Base-by-base conservation (phyloP, 2,797 vertebrate genomes). In the Ceyx erithaca region DNA sequence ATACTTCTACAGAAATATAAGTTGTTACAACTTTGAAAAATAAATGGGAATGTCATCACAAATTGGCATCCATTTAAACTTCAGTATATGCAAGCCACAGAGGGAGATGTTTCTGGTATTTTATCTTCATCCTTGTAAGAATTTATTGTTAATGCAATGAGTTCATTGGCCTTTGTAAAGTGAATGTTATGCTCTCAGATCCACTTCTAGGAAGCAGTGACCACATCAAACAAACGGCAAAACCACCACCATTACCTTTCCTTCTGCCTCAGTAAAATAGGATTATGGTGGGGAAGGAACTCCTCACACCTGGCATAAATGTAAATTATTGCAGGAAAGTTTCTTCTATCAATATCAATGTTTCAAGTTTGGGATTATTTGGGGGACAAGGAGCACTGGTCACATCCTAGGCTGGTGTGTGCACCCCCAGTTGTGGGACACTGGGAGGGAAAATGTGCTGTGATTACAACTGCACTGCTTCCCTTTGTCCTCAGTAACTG, bases 11-110 rank as follows among this genome's bases (percentile, higher is more conserved):
- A 7, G 54, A 84, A 77, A 20, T 77, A 73, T 70, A 82, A 77
- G 30, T 84, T 72, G 62, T 86, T 91, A 57, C 8, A 73, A 12
- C 23, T 30, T 45, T 82, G 52, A 55, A 95, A 93, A 92, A 17
- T 79, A 75, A 92, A 71, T 58, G 77, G 37, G 37, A 81, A 91
- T 76, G 57, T 73, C 89, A 90, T 41, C 54, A 84, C 33, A 81
- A 84, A 84, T 92, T 67, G 91, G 9, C 11, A 48, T 86, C 57
- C 49, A 40, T 77, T 92, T 91, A 64, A 80, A 91, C 82, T 93
- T 90, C 43, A 68, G 35, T 77, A n/a, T 37, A 58, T 62, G 23
- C 30, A 68, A 70, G 6, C 31, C 81, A 82, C 70, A 91, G 68
- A 77, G 55, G 30, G 30, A 86, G 11, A 70, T 55, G 21, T 1